Conservation (phyloP, 1,140 invertebrate genomes). For the Telenomus remus region DNA sequence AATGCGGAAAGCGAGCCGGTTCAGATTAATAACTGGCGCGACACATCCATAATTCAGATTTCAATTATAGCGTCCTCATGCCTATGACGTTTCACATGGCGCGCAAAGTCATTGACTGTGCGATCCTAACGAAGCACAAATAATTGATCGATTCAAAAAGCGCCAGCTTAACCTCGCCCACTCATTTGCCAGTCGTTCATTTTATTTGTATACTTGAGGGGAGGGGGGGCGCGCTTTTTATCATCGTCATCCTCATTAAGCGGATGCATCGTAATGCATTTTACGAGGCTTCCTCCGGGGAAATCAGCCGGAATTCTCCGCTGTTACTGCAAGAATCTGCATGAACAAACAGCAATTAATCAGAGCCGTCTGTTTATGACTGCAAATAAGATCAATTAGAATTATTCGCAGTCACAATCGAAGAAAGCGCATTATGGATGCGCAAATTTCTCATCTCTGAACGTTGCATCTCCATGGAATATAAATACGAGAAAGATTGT, state of each 20-base stretch:
- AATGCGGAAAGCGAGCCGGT: conserved; percentile 9
- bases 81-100: not conserved
- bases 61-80: conserved; percentile 34
- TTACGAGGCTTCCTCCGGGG: conserved; percentile 19
- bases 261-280: conserved; percentile 25
- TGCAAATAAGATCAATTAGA: conserved; percentile 21
- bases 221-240: conserved; percentile 3
- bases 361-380: conserved; percentile 13
- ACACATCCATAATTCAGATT: conserved; percentile 36
- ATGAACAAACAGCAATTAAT: conserved; percentile 37
- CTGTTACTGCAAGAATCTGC: conserved; percentile 20
- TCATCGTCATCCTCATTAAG: conserved; percentile 14
- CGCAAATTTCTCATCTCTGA: too few species aligned
- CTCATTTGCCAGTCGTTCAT: conserved; percentile 20
- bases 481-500: too few species aligned
- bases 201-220: conserved; percentile 21
- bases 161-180: not conserved
- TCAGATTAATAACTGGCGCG: conserved; percentile 27
- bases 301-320: conserved; percentile 28
- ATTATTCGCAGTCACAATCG: conserved; percentile 10
- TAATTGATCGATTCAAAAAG: conserved; percentile 28
- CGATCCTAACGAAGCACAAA: conserved; percentile 17
- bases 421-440: not conserved
- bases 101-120: conserved; percentile 23
- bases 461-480: not conserved